Evolutionary conservation across 2,888 invertebrate genomes (phyloP).

Genomic region (Agelastica alni): DNA sequence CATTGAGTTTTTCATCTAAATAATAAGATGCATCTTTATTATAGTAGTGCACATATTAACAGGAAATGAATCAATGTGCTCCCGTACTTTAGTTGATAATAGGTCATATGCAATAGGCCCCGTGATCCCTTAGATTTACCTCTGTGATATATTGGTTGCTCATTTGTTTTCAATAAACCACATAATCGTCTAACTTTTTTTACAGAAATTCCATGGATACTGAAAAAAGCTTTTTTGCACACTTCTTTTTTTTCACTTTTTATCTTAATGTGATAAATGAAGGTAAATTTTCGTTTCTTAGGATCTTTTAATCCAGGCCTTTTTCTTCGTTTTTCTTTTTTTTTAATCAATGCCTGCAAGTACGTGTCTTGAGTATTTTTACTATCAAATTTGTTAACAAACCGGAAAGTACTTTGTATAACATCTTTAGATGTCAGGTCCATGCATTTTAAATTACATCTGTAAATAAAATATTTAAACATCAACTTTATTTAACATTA

Average conservation of each 20-base stretch:
- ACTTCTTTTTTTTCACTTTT: no score
- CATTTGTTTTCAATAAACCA: no score
- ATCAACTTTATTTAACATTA: neutral
- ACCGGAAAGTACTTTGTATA: neutral
- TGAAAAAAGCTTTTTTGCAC: no score
- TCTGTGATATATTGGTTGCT: no score
- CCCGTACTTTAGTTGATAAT: neutral
- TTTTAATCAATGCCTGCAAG: neutral
- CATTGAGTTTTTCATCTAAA: neutral
- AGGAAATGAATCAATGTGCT: neutral
- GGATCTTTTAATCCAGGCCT: no score
- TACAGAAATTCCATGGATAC: no score
- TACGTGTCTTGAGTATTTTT: neutral
- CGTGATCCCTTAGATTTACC: no score
- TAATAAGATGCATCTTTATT: neutral
- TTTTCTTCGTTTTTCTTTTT: neutral
- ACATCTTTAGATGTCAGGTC: neutral
- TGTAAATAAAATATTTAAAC: neutral
- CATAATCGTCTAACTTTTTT: no score
- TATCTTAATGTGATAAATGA: no score
- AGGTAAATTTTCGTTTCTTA: neutral
- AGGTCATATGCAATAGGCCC: no score
- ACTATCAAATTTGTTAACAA: neutral
- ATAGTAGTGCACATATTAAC: neutral
- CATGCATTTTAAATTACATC: neutral